Conservation (phyloP, 1,140 invertebrate genomes). For the Teleogryllus occipitalis region DNA sequence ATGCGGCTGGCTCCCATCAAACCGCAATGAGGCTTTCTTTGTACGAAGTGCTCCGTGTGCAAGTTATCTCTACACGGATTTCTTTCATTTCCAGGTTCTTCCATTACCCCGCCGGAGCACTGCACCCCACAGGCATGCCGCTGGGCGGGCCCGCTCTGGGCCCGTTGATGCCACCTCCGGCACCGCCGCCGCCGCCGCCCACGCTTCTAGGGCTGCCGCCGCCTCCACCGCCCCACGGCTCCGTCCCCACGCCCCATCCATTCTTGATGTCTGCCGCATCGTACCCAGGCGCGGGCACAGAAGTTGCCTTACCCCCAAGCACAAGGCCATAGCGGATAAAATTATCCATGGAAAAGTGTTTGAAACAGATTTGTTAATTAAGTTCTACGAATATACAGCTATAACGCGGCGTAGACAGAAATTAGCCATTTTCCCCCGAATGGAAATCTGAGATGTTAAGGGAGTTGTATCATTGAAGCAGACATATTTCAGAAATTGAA, state of each 20-base stretch:
- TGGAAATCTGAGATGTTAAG: too few relatives aligned
- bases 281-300: neutral
- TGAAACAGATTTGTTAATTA: too few relatives aligned
- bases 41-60: too few relatives aligned
- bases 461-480: too few relatives aligned
- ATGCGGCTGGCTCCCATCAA: too few relatives aligned
- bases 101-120: slow-evolving; percentile 41
- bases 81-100: slow-evolving; percentile 40
- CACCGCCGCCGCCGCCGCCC: slow-evolving; percentile 31
- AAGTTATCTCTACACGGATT: too few relatives aligned
- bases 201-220: slow-evolving; percentile 34
- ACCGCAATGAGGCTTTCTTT: too few relatives aligned
- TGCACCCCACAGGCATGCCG: slow-evolving; percentile 16
- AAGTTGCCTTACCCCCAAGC: neutral
- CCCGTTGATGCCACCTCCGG: slow-evolving; percentile 21
- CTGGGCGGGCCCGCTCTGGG: neutral
- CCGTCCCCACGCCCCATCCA: slow-evolving; percentile 27
- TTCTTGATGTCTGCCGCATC: slow-evolving; percentile 23
- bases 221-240: slow-evolving; percentile 32
- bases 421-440: too few relatives aligned
- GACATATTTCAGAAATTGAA: too few relatives aligned
- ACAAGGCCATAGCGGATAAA: neutral
- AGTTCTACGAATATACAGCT: too few relatives aligned
- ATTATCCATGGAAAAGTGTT: too few relatives aligned
- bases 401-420: too few relatives aligned